Evolutionary conservation across 1,140 invertebrate genomes (phyloP).

Genomic region (Phocides pigmalion): DNA sequence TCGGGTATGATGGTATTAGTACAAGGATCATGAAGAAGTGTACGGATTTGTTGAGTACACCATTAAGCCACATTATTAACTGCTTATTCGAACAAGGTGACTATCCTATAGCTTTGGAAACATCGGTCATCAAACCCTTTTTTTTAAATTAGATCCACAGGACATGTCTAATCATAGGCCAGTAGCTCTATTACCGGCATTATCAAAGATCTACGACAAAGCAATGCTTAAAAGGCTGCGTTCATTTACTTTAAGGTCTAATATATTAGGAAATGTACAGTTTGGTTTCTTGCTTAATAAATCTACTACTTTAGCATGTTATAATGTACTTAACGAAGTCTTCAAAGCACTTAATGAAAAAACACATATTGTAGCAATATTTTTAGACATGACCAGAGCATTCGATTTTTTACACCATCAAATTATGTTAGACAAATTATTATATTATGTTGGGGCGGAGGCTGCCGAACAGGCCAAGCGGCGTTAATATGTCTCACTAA

Average conservation of each 20-base stretch:
- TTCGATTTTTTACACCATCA: neutral
- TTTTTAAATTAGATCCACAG: neutral
- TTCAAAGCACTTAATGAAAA: neutral
- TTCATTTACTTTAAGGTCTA: neutral
- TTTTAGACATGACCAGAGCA: neutral
- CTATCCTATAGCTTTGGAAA: constrained; percentile 1
- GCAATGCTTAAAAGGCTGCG: neutral
- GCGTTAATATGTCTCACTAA: no score
- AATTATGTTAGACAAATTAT: no score
- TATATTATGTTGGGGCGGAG: no score
- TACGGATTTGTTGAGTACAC: neutral
- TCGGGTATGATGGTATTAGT: neutral
- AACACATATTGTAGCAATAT: neutral
- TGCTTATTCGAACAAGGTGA: neutral
- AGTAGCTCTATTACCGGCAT: neutral
- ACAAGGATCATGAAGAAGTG: neutral
- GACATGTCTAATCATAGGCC: constrained; percentile 2
- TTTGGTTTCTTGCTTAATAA: neutral
- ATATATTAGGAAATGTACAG: neutral
- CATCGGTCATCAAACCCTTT: neutral
- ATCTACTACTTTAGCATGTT: neutral
- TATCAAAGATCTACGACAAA: constrained; percentile 7
- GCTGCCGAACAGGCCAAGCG: no score
- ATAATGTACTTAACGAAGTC: neutral
- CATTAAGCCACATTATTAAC: constrained; percentile 16